A percentile compares a stretch with the other conserved stretches of the same genome.
Evolutionary conservation across 2,888 invertebrate genomes (phyloP).

Genomic region (Noctua janthina): DNA sequence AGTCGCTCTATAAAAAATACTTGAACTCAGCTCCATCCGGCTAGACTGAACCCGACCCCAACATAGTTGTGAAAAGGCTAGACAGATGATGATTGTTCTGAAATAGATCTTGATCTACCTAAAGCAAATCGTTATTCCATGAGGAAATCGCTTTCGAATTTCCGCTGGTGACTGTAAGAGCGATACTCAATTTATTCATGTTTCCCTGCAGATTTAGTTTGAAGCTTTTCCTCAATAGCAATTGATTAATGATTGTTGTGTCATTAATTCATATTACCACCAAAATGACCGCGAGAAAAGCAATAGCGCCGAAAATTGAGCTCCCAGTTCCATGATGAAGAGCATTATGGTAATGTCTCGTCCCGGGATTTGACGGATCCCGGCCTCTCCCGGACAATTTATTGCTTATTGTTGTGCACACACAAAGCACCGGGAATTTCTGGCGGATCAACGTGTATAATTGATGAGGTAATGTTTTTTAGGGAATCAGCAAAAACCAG

Average conservation of each 20-base stretch:
- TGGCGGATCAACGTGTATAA: constrained; percentile 55
- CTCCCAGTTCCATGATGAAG: constrained; percentile 54
- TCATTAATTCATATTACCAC: constrained; percentile 47
- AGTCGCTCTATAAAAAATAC: no score
- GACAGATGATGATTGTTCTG: no score
- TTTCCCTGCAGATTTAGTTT: not conserved
- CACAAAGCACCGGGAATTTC: constrained; percentile 54
- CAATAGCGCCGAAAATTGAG: constrained; percentile 59
- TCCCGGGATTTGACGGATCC: constrained; percentile 67
- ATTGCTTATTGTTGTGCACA: constrained; percentile 64
- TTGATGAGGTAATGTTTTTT: constrained; percentile 57
- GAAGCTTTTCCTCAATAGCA: not conserved
- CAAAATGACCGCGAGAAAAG: constrained; percentile 46
- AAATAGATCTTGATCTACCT: not conserved
- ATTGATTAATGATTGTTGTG: constrained; percentile 1
- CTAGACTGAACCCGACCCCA: no score
- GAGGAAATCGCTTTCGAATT: not conserved
- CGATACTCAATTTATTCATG: not conserved
- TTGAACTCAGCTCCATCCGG: no score
- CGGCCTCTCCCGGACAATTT: constrained; percentile 64
- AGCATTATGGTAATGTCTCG: constrained; percentile 66
- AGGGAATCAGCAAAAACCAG: constrained; percentile 26
- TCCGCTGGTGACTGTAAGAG: no score
- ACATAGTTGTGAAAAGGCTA: no score
- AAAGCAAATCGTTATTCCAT: not conserved